Evolutionary conservation across 2,113 vertebrate genomes (phyloP).

Genomic region (Loxodonta africana): DNA sequence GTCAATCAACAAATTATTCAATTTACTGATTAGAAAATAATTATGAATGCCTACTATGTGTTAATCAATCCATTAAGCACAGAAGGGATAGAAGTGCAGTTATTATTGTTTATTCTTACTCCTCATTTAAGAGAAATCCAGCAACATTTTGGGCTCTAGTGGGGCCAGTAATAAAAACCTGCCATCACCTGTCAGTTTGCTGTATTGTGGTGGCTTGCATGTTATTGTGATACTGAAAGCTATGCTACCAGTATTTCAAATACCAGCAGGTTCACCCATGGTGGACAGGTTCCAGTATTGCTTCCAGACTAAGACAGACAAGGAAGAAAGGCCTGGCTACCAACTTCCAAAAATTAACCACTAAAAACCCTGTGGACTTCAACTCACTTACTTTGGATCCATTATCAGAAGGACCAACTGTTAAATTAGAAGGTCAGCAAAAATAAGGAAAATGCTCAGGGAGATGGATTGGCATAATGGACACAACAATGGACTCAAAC

Average conservation of each 20-base stretch:
- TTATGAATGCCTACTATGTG: background rate
- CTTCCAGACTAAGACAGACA: background rate
- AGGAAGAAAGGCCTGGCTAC: background rate
- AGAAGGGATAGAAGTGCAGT: background rate
- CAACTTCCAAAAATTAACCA: too few relatives aligned
- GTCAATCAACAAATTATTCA: slow-evolving; percentile 25
- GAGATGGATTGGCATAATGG: too few relatives aligned
- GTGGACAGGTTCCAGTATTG: background rate
- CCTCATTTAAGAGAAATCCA: background rate
- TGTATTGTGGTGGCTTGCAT: background rate
- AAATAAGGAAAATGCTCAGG: too few relatives aligned
- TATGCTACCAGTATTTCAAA: background rate
- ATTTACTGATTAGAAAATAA: slow-evolving; percentile 8
- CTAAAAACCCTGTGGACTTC: too few relatives aligned
- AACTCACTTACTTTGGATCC: too few relatives aligned
- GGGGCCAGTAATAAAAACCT: background rate
- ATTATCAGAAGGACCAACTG: too few relatives aligned
- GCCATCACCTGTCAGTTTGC: background rate
- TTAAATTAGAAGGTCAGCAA: too few relatives aligned
- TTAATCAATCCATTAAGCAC: background rate
- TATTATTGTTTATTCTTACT: background rate
- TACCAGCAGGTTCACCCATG: background rate
- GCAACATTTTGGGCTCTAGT: background rate
- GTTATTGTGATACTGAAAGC: background rate
- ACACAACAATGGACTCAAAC: background rate